Conservation (phyloP, 2,888 invertebrate genomes). For the Pycnomerus fuliginosus region DNA sequence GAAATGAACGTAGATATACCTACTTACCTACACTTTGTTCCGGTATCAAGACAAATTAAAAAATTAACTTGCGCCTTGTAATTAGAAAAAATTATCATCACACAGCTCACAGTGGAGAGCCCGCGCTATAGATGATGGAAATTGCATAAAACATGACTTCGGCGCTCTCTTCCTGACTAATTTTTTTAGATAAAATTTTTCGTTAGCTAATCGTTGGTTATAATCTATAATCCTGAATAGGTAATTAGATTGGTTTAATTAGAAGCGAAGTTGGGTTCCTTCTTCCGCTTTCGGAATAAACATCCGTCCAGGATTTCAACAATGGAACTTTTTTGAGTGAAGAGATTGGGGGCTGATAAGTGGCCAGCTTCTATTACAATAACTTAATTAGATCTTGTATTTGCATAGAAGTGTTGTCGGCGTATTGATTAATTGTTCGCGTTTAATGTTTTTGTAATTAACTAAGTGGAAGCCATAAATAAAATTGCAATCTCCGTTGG, state of each 20-base stretch:
- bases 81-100: slow-evolving; percentile 16
- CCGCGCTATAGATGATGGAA: too few species aligned
- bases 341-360: slow-evolving; percentile 15
- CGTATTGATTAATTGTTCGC: slow-evolving; percentile 34
- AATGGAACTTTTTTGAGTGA: background rate
- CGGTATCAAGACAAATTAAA: slow-evolving; percentile 9
- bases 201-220: background rate
- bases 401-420: slow-evolving; percentile 25
- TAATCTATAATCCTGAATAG: background rate
- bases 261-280: background rate
- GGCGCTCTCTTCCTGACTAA: background rate
- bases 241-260: background rate
- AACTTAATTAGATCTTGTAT: slow-evolving; percentile 31
- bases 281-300: background rate
- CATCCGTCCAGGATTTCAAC: background rate
- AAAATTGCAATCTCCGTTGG: slow-evolving; percentile 30
- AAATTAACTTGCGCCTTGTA: slow-evolving; percentile 18
- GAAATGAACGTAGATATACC: too few species aligned
- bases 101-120: background rate
- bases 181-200: too few species aligned
- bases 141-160: background rate
- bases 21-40: slow-evolving; percentile 1
- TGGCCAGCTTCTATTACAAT: slow-evolving; percentile 24
- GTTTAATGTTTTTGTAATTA: slow-evolving; percentile 35
- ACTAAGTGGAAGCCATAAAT: slow-evolving; percentile 36